These are phyloP conservation scores for Acanthornis magna DNA, from an alignment of 2,797 vertebrate species.

Conservation along the genomic window DNA sequence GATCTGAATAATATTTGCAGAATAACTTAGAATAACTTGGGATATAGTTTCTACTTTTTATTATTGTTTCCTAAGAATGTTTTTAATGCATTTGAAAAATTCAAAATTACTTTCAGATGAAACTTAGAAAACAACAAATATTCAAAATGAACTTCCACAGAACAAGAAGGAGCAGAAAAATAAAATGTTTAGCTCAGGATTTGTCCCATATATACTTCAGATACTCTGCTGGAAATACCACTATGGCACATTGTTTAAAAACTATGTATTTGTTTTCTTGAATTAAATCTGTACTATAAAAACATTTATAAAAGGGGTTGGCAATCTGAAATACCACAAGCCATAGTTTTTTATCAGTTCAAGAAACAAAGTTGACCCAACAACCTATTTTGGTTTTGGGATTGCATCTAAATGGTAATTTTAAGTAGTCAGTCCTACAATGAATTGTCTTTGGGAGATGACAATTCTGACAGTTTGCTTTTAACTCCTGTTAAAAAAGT, in stretches of 20 bases:
- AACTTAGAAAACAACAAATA: constrained; percentile 17
- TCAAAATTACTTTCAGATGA: constrained; percentile 37
- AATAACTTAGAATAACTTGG: constrained; percentile 31
- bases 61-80: background rate
- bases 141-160: constrained; percentile 57
- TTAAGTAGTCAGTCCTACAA: constrained; percentile 56
- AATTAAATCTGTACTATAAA: background rate
- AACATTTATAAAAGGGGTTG: constrained; percentile 23
- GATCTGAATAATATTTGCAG: constrained; percentile 27
- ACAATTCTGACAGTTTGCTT: constrained; percentile 32
- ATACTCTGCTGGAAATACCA: constrained; percentile 42
- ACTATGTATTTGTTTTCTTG: constrained; percentile 39
- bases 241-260: constrained; percentile 30
- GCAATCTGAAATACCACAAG: constrained; percentile 34
- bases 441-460: constrained; percentile 59
- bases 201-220: constrained; percentile 32
- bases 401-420: constrained; percentile 26
- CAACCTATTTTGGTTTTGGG: constrained; percentile 8
- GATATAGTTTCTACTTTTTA: constrained; percentile 7
- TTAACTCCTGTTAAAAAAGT: constrained; percentile 25
- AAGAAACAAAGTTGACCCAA: background rate
- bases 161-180: constrained; percentile 54
- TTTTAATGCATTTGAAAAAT: constrained; percentile 52
- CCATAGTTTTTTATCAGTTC: constrained; percentile 13
- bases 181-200: constrained; percentile 62